Percentiles rank a stretch among this genome's conserved stretches.
phyloP scores from a whole-genome alignment of 2,113 vertebrate species.

The Turdus rufiventris region DNA sequence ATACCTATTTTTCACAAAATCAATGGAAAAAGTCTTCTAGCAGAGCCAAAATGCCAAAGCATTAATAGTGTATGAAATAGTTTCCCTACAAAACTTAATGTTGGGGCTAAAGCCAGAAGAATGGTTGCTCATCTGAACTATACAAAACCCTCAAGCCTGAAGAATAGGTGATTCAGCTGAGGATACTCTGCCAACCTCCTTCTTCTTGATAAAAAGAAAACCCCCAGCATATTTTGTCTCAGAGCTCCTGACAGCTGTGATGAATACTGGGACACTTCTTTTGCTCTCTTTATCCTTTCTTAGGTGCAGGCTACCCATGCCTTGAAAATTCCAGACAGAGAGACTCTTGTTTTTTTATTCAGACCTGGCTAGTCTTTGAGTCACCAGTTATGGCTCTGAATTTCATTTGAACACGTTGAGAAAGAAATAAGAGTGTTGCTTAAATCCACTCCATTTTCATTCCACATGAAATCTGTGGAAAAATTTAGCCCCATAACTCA shows the following conservation, averaged over 20 bases:
- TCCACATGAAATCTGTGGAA: rapidly evolving
- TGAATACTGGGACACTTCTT: neutral
- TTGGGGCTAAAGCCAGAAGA: neutral
- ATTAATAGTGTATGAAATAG: neutral
- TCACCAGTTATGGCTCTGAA: neutral
- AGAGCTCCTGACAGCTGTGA: neutral
- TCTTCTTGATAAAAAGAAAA: neutral
- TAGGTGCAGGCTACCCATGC: neutral
- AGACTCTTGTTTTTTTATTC: neutral
- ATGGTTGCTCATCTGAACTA: neutral
- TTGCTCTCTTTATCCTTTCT: neutral
- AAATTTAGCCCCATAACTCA: neutral
- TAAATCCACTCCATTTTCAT: neutral
- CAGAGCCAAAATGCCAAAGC: neutral
- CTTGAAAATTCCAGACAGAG: neutral
- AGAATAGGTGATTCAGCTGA: neutral
- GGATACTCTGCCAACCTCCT: neutral
- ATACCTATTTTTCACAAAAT: neutral
- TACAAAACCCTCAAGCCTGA: neutral
- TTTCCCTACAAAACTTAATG: neutral
- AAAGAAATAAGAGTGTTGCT: neutral
- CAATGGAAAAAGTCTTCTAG: neutral
- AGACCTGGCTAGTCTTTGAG: neutral
- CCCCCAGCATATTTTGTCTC: neutral
- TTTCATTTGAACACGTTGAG: neutral